Base-by-base conservation (phyloP, 30 jellyfish, hydroid and myxozoan species). In the Chrysaora quinquecirrha region DNA sequence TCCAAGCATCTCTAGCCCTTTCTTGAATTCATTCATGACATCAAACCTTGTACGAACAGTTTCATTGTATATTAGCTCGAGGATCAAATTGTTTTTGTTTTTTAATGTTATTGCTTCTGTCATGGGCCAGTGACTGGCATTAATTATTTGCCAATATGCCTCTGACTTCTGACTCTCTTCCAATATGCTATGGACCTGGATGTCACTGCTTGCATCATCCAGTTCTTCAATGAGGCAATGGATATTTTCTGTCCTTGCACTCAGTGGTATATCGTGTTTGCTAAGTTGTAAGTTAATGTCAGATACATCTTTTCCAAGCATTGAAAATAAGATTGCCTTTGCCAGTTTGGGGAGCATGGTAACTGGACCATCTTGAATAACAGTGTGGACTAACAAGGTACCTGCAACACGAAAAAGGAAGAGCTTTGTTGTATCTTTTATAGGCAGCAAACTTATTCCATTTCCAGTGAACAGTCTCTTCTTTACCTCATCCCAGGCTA, bases 121-220 rank as follows among this genome's bases (percentile, higher is more conserved):
- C 35, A 30, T 71, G 47, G 83, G 83, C 83, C 83, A 71, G 70
- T 71, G 83, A 23, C 64, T 22, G 29, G 70, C 34, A 71, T 71
- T 71, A n/a, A 38, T 46, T 12, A 71, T 34, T 35, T 43, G 70
- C 83, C 83, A 71, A 46, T 71, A 71, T 2, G 83, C 83, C 38
- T 71, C 83, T 30, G 7, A 1, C 49, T 34, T 71, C 47, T 2
- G 35, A 1, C 43, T 23, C 24, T 29, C 61, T 14, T 71, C 83
- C 29, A 71, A 30, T 19, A 71, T 23, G 25, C 35, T 71, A 30
- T 6, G 27, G 67, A 71, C 29, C 35, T 46, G 29, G 1, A 22
- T 46, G 2, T 71, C 73, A 22, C 71, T 71, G 24, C 35, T n/a
- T 9, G 47, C 38, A 4, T 34, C 14, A 20, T 71, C 83, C 47